Base-by-base conservation (phyloP, 2,888 invertebrate species). In the Standfussiana lucernea region DNA sequence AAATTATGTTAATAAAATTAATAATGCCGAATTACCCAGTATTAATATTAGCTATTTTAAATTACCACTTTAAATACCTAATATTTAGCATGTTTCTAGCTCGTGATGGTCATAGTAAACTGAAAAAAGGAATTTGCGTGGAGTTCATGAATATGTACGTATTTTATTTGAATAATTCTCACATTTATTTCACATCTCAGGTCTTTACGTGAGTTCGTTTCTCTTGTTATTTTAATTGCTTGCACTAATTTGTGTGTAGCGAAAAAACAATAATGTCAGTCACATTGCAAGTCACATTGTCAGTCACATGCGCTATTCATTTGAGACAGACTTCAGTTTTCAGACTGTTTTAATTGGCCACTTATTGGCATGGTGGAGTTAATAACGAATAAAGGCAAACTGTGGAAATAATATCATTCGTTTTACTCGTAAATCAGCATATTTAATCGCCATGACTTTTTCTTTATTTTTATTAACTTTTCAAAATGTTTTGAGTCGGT, bases 281-380 rank as follows among this genome's bases (percentile, higher is more conserved):
- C 92, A 92, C 92, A 91, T 92, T 90, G 90, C 81, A 79, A 84
- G 91, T 92, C 92, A 92, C 92, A 92, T 92, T 91, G 91, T 83
- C 82, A 77, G 88, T 80, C 88, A 85, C 90, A 89, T 91, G 91
- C 77, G 77, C 77, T 72, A 68, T 85, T 89, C 80, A 90, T 89
- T 87, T 85, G 77, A 74, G 70, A 86, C 75, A 77, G 84, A 85
- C 87, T 76, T 80, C 82, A 80, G 84, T 86, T 86, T 85, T 87
- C 84, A 88, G 83, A 87, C 81, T 64, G 75, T 83, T 82, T 87
- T 89, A 91, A 91, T 90, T 86, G 89, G 71, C 88, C 88, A 87
- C 79, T 85, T 86, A 88, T 80, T 85, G 77, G 65, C 67, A 66
- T 82, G 83, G 84, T 83, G 68, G 74, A 76, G 75, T 74, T 78